Evolutionary conservation across 2,113 vertebrate genomes (phyloP), one percentile per base, ranked within the genome.

Genomic region (Camelus dromedarius): DNA sequence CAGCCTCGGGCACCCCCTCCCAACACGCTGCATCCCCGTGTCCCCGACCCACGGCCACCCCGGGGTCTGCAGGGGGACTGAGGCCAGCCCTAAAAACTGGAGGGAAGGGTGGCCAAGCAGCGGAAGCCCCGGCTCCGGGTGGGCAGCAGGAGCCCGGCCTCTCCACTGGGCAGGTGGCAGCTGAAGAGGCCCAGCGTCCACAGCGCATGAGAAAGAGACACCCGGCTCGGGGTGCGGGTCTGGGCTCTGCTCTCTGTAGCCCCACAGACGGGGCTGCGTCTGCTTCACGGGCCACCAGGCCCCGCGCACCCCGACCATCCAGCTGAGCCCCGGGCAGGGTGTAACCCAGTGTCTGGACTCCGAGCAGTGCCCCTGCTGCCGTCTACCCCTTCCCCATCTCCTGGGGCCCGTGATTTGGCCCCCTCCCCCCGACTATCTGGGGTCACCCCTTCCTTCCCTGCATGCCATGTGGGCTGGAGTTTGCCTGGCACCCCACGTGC

Each of bases 81-180:
- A 38, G 11, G 73, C 60, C 1, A 16, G 50, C 52, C 11, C 38
- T 14, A 16, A 69, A 46, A n/a, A 38, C 54, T 50, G 38, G 77
- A 14, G 19, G 11, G 1, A 16, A 54, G 14, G 54, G 22, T 0
- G 7, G 32, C 87, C 72, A 2, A 2, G 56, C 24, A 1, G 13
- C 62, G 22, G 22, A 48, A 1, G 7, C 20, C 54, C 35, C 0
- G 0, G 82, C 32, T 56, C 60, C 0, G 0, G 30, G 13, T 32
- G 38, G 54, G 20, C 67, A 32, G 19, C 52, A 24, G 52, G 72
- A 42, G 67, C 26, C 52, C 15, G 67, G 26, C 67, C 19, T 58
- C 52, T n/a, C 60, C 26, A 1, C 16, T 19, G 30, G 73, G 73
- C 16, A 5, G 4, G 48, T 58, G 35, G 4, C 52, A 4, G 38